A percentile compares a stretch with the other conserved stretches of the same genome.
phyloP scores from a whole-genome alignment of 2,113 vertebrate genomes.

The Raja brachyura region DNA sequence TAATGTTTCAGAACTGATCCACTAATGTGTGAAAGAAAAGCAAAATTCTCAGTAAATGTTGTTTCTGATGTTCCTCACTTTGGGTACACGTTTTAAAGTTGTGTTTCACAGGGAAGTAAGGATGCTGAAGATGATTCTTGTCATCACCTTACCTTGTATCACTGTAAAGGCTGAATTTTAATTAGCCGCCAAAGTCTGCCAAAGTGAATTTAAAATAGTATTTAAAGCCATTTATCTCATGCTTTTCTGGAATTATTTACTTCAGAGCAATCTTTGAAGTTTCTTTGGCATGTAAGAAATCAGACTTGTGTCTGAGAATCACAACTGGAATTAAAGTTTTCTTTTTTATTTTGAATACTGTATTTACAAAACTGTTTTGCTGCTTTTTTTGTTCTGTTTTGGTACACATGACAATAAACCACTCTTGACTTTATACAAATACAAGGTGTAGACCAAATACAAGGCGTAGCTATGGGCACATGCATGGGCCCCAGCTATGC shows the following conservation, averaged over 20 bases:
- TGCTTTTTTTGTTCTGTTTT: too few species aligned
- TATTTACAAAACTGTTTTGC: too few species aligned
- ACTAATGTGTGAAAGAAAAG: slow-evolving; percentile 27
- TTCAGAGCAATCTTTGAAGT: not conserved
- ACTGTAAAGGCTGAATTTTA: not conserved
- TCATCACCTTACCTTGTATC: not conserved
- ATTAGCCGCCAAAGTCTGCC: not conserved
- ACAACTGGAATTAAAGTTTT: not conserved
- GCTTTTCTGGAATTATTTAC: not conserved
- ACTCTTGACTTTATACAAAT: too few species aligned
- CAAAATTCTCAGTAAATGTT: not conserved
- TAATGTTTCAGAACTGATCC: not conserved
- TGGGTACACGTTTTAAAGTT: not conserved
- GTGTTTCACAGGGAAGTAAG: not conserved
- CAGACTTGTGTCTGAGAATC: not conserved
- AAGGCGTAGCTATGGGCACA: too few species aligned
- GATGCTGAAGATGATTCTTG: not conserved
- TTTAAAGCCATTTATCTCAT: not conserved
- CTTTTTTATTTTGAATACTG: too few species aligned
- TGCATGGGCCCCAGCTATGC: too few species aligned
- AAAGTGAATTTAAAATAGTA: not conserved
- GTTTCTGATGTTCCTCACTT: slow-evolving; percentile 11
- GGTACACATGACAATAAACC: too few species aligned
- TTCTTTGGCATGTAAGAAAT: not conserved
- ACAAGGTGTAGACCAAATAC: too few species aligned